Conservation (phyloP, 2,113 vertebrate genomes). For the Mixornis gularis region DNA sequence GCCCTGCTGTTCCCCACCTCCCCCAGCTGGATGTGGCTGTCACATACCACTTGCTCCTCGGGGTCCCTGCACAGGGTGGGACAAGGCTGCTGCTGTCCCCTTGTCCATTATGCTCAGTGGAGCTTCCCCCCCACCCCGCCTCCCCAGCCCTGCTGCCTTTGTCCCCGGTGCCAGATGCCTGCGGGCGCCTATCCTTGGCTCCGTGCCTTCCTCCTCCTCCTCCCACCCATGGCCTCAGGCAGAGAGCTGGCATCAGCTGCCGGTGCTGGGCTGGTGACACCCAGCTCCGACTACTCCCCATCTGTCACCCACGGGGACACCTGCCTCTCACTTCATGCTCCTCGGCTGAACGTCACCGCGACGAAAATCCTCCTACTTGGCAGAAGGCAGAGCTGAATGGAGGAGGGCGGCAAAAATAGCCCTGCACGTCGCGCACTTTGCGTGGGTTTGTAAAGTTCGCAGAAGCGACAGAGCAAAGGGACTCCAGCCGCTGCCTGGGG, state of each 20-base stretch:
- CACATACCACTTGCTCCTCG: not conserved
- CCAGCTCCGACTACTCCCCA: slow-evolving; percentile 37
- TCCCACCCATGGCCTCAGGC: not conserved
- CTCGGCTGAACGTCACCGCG: not conserved
- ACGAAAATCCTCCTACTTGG: slow-evolving; percentile 57
- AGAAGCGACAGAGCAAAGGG: not conserved
- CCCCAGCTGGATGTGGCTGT: not conserved
- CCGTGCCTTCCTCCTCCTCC: slow-evolving; percentile 10
- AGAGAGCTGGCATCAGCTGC: slow-evolving; percentile 46
- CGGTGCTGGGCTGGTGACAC: slow-evolving; percentile 3
- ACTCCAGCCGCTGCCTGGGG: not conserved
- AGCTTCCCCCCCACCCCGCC: not conserved
- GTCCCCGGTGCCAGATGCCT: slow-evolving; percentile 25
- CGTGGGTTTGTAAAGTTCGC: not conserved
- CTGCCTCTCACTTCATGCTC: slow-evolving; percentile 32
- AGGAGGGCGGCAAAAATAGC: slow-evolving; percentile 46
- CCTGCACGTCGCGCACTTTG: not conserved
- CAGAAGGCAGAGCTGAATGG: slow-evolving; percentile 3
- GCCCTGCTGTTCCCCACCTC: not conserved
- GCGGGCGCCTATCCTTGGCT: not conserved
- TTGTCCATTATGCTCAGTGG: slow-evolving; percentile 31
- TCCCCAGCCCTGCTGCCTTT: not conserved
- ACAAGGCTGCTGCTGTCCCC: slow-evolving; percentile 15
- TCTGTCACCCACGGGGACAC: slow-evolving; percentile 56
- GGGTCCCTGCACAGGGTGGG: not conserved